These are phyloP conservation scores for Pseudolaguvia tuberculata DNA, from an alignment of 2,113 vertebrate genomes.

Conservation along the genomic window DNA sequence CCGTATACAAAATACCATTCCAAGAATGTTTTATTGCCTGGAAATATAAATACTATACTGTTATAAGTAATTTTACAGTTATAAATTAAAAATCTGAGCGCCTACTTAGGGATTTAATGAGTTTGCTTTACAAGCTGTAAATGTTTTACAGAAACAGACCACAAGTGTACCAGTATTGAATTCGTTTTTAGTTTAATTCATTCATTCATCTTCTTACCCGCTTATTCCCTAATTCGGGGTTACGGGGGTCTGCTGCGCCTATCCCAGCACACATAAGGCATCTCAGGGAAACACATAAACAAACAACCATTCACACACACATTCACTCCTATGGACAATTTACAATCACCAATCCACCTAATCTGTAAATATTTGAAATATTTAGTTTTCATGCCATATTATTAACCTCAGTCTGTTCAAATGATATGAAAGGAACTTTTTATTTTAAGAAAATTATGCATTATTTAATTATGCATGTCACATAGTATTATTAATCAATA, in stretches of 20 bases:
- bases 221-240: no score
- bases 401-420: not conserved
- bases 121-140: not conserved
- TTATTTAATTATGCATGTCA: no score
- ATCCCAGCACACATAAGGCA: no score
- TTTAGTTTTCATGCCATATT: not conserved
- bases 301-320: no score
- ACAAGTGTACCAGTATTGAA: not conserved
- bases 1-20: not conserved
- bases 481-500: not conserved
- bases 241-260: no score
- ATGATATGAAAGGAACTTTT: no score
- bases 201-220: no score
- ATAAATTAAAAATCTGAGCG: no score
- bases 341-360: no score
- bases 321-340: no score
- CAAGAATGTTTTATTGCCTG: not conserved
- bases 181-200: not conserved
- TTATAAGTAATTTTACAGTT: not conserved
- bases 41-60: not conserved
- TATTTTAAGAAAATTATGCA: no score
- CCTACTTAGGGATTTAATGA: not conserved
- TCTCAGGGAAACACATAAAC: no score
- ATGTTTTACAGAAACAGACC: not conserved
- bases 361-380: conserved; percentile 6